Evolutionary conservation across 2,888 invertebrate species (phyloP), one percentile per base, ranked within the genome.

Genomic region (Melinaea menophilus): DNA sequence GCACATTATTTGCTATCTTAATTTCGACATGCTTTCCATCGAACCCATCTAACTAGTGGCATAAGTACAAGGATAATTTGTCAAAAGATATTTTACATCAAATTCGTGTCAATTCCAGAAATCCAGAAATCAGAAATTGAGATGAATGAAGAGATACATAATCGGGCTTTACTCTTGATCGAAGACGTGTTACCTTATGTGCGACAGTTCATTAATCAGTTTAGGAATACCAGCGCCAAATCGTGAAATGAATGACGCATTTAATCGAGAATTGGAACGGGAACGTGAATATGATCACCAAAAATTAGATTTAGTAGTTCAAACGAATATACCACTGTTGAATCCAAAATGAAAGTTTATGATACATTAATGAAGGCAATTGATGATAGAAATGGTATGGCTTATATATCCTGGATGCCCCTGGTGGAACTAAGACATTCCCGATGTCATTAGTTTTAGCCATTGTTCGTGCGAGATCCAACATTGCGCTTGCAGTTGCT

Each of bases 191-290:
- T 22, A 22, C 22, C 1, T 22, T 22, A 22, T 22, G 22, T 22
- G 22, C 22, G 22, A 22, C 22, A 22, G 22, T 22, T 22, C 22
- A 22, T 22, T 22, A 22, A 22, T 22, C 22, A 22, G 22, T 22
- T 22, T 22, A 22, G 22, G 22, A 22, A 22, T 22, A 1, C 22
- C 22, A 22, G 22, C 22, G 22, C 22, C 22, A 22, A 22, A 22
- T 22, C 22, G 22, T 22, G 69, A 12, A 71, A 70, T 73, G 65
- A 72, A 71, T 69, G 70, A 70, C 69, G 70, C 71, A 72, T 72
- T 75, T 70, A 72, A 72, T 72, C 34, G 66, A 72, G 75, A 79
- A 71, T 75, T 75, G 73, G 72, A 75, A 74, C 73, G 75, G 5
- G 76, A 78, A 75, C 71, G 67, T 66, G 68, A 75, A 71, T 69